Base-by-base conservation (phyloP, 2,797 vertebrate species). In the Poeciliopsis infans region DNA sequence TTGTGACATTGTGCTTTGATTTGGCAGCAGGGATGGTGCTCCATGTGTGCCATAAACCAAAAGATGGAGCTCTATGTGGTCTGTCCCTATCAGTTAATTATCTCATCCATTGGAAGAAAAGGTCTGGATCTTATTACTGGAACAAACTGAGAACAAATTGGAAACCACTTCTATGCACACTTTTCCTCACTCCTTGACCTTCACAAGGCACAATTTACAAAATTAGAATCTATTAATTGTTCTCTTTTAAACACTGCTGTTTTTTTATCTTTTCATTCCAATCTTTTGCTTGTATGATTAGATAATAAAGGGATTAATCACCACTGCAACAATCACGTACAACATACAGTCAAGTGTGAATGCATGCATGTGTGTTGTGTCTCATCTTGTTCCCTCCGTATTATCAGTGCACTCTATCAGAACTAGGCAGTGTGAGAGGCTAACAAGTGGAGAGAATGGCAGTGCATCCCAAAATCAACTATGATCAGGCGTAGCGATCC, bases 111-210 rank as follows among this genome's bases (percentile, higher is more conserved):
- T 92, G 93, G 92, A 93, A 92, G 90, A 87, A 90, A 92, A 92
- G 91, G 93, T 87, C 94, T 94, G 94, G 93, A 93, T 95, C 94
- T 95, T 95, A 96, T 96, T 95, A 96, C 93, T 91, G 89, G 87
- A 95, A 95, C 95, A 96, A 96, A 96, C 94, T 93, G 91, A 92
- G 93, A 95, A 95, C 95, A 96, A 96, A 96, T 95, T 95, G 92
- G 94, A 92, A 94, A 88, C 87, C 85, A 84, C 92, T 91, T 95
- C 85, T 86, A 83, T 83, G 75, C 80, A 87, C 82, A 80, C 86
- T 84, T 85, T 77, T 88, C 80, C 74, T 82, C 64, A 20, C 75
- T 74, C 85, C 80, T 80, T 87, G 82, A 90, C 93, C 87, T 95
- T 94, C 86, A 88, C 92, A 83, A 83, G 83, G 79, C 39, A 85